phyloP scores from a whole-genome alignment of 2,797 vertebrate species.

The Enteromius mattozi region DNA sequence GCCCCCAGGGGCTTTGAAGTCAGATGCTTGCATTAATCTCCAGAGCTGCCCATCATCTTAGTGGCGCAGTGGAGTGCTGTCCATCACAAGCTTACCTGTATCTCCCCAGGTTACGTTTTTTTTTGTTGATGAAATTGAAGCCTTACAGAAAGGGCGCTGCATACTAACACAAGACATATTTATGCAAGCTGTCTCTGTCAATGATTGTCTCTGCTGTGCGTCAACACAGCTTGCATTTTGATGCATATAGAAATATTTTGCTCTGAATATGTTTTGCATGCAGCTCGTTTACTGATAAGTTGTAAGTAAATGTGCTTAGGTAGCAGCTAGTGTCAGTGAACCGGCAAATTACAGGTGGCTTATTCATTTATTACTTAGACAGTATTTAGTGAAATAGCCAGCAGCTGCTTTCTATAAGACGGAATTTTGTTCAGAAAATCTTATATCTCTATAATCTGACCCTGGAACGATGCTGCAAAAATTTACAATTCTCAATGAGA shows the following conservation, averaged over 20 bases:
- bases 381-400: not conserved
- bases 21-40: constrained; percentile 58
- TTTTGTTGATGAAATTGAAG: constrained; percentile 1
- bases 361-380: not conserved
- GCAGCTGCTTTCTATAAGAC: not conserved
- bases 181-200: constrained; percentile 6
- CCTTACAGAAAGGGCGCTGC: constrained; percentile 4
- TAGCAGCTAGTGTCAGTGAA: not conserved
- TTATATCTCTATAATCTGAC: not conserved
- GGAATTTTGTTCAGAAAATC: not conserved
- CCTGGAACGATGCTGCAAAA: not conserved
- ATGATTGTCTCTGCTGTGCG: constrained; percentile 19
- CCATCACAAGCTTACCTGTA: constrained; percentile 27
- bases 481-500: not conserved
- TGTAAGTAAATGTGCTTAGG: constrained; percentile 8
- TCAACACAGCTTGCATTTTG: constrained; percentile 38
- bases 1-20: constrained; percentile 52
- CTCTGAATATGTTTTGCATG: not conserved
- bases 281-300: not conserved
- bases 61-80: constrained; percentile 25
- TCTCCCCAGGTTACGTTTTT: not conserved
- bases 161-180: constrained; percentile 11
- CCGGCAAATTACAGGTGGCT: not conserved
- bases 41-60: constrained; percentile 54
- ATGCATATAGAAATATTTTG: constrained; percentile 29